Base-by-base conservation (phyloP, 2,113 vertebrate genomes). In the Sigmodon hispidus region DNA sequence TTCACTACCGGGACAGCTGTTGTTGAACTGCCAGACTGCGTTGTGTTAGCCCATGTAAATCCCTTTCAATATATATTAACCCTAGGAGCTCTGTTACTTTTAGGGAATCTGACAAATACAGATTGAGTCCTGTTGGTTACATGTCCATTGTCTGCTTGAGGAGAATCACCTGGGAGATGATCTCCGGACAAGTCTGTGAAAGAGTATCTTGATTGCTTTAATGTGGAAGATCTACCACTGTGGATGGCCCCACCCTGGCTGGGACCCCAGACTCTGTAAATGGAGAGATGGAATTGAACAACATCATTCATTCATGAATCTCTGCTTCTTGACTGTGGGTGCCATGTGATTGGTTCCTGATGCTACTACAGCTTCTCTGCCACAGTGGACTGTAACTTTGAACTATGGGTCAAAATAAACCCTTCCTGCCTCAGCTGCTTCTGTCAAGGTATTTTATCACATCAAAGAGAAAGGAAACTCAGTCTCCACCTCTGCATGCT, bases 221-320 rank as follows among this genome's bases (percentile, higher is more conserved):
- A 16, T 52, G 48, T 52, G 55, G 36, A 29, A 83, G 55, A 83
- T 13, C n/a, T 9, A 13, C 80, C 55, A 34, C 55, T 1, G 22
- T 40, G 13, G 55, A 8, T 29, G 24, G 57, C 80, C 59, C 36
- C 36, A 0, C 12, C 3, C n/a, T 5, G 22, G 80, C 24, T 29
- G n/a, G 80, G 24, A 43, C n/a, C 80, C 57, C 24, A 52, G 55
- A 61, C 55, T 61, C 55, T 7, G 55, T 61, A 61, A 76, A 26
- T 29, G 36, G 79, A 59, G 79, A 40, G 22, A 40, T 12, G 55
- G n/a, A 3, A 16, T 4, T 83, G n/a, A 59, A n/a, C 79, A 40
- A 4, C 79, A 9, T 12, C 3, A 16, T 16, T 36, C 3, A 17
- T 26, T 59, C 12, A 4, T 3, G 5, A n/a, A 29, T 3, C 57